Base-by-base conservation (phyloP, 2,888 invertebrate species). In the Pristionchus japonicus region DNA sequence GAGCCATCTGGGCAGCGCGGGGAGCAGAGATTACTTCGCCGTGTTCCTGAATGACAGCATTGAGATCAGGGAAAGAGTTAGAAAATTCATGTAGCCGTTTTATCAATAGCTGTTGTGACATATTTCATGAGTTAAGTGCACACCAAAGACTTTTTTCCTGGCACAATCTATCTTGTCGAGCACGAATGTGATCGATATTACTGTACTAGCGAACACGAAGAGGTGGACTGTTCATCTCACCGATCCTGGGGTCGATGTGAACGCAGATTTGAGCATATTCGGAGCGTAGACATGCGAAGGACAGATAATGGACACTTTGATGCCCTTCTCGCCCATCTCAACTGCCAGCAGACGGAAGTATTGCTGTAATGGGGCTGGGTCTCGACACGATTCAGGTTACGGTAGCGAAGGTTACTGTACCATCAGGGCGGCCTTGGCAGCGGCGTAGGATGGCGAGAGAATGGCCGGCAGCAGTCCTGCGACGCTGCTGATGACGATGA, bases 341-440 rank as follows among this genome's bases (percentile, higher is more conserved):
- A 94, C 93, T 87, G 96, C 94, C 83, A 97, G 95, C n/a, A 96
- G 93, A 91, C 96, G 96, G 94, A 96, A 96, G 93, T 97, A 97
- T 1, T 97, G 97, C 97, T 97, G 95, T 89, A 89, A 40, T 27
- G 17, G 37, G 64, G 7, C 17, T 3, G 47, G 40, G 27, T 82
- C 47, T 49, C 49, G 13, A 11, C 47, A n/a, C n/a, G 20, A 13
- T 80, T 31, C 27, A 0, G 80, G n/a, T 43, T 80, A 47, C 80
- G 9, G 47, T 80, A 47, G 70, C 7, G 3, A 6, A 0, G 20
- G 20, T 3, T n/a, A n/a, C n/a, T 2, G n/a, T 57, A 85, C 85
- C 85, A 97, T 96, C 74, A 97, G 93, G 0, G 97, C 97, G 95
- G 96, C 96, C 95, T 97, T 97, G 0, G 96, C 96, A 31, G 96